These are phyloP conservation scores for Chromis chromis DNA, from an alignment of 2,797 vertebrate genomes.

Conservation along the genomic window DNA sequence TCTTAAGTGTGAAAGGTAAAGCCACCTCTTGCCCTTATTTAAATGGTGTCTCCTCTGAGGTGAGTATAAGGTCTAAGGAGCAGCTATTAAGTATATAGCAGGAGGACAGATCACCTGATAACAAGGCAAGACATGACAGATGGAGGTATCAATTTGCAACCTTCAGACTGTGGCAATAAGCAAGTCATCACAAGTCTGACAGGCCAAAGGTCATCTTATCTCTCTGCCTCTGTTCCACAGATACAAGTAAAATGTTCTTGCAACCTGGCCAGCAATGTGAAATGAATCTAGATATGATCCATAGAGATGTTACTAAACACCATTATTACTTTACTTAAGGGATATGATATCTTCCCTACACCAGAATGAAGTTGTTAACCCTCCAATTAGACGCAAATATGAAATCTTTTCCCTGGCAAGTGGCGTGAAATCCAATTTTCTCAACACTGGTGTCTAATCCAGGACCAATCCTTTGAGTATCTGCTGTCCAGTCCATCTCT, in stretches of 20 bases:
- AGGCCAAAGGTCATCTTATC: conserved; percentile 61
- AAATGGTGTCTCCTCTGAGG: conserved; percentile 45
- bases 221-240: conserved; percentile 27
- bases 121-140: conserved; percentile 69
- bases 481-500: conserved; percentile 59
- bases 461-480: conserved; percentile 59
- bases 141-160: conserved; percentile 77
- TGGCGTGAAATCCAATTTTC: conserved; percentile 70
- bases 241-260: conserved; percentile 3
- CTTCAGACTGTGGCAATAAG: conserved; percentile 69
- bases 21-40: conserved; percentile 48
- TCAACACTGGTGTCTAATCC: conserved; percentile 67
- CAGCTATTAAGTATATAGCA: conserved; percentile 70
- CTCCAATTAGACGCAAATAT: conserved; percentile 63
- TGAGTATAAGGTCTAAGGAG: conserved; percentile 57
- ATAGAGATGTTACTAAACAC: conserved; percentile 24
- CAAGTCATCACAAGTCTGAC: conserved; percentile 69
- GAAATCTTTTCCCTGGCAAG: conserved; percentile 51
- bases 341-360: conserved; percentile 17
- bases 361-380: conserved; percentile 39
- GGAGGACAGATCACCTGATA: conserved; percentile 78
- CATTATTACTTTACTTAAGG: conserved; percentile 8
- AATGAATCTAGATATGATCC: conserved; percentile 15
- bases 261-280: conserved; percentile 14
- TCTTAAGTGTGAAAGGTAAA: conserved; percentile 17